Evolutionary conservation across 2,888 invertebrate genomes (phyloP).

Genomic region (Chloroclystis v-ata): DNA sequence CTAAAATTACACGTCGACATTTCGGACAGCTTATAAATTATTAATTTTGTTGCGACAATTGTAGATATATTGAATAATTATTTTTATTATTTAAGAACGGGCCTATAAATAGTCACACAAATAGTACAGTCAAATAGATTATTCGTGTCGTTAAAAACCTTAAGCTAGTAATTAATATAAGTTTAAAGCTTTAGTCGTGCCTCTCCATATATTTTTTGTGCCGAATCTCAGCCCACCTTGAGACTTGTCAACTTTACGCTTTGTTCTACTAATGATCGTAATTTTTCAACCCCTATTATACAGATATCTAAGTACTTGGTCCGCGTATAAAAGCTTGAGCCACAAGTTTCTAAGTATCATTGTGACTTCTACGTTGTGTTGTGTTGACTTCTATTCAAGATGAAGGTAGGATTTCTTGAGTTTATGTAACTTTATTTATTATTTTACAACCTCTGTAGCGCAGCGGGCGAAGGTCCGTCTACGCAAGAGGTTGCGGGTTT

Average conservation of each 20-base stretch:
- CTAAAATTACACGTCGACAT: too few species aligned
- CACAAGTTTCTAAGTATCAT: conserved; percentile 37
- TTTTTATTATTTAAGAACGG: too few species aligned
- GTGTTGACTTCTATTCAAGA: conserved; percentile 21
- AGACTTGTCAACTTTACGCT: conserved; percentile 52
- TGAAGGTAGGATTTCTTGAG: conserved; percentile 35
- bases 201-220: conserved; percentile 41
- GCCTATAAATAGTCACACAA: too few species aligned
- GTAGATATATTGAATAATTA: too few species aligned
- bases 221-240: conserved; percentile 50
- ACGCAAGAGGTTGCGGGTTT: too few species aligned
- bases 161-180: background rate
- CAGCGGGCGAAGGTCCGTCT: too few species aligned
- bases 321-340: conserved; percentile 55
- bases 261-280: conserved; percentile 58
- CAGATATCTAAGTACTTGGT: background rate
- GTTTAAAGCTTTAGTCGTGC: background rate
- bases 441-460: too few species aligned
- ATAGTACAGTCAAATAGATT: too few species aligned
- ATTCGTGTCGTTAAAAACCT: too few species aligned
- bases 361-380: conserved; percentile 15
- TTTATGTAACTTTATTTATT: too few species aligned
- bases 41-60: background rate
- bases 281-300: conserved; percentile 64
- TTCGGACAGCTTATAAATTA: too few species aligned